Evolutionary conservation across 2,888 invertebrate species (phyloP), one percentile per base, ranked within the genome.

Genomic region (Argyresthia goedartella): DNA sequence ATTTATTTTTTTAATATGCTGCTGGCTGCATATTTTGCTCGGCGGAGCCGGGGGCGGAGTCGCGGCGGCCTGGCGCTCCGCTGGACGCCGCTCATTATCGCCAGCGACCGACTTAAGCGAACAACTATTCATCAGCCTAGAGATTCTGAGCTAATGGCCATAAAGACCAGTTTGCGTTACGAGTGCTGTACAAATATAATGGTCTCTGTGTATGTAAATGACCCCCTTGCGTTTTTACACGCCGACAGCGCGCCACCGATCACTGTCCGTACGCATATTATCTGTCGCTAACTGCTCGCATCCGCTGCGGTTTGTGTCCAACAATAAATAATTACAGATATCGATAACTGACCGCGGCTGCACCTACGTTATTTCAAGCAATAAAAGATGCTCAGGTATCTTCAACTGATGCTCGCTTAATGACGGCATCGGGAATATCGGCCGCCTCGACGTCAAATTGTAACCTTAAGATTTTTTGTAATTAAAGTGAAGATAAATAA

Each of bases 241-340:
- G 68, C 73, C 73, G 66, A 67, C 71, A 67, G 69, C 62, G 69
- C 62, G 66, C 73, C 71, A 73, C 76, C 68, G 75, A 77, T 76
- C 76, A 71, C 74, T 76, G 76, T 75, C 74, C 66, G 61, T 71
- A 69, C 69, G 68, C 73, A 76, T 74, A 81, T 81, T 81, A 76
- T 74, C 71, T 73, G 77, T 78, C 76, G 72, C 80, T 79, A 85
- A 82, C 76, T 67, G 73, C 84, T 79, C 66, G 67, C 77, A 82
- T 84, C 85, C 84, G 84, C 75, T 71, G 73, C 71, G 71, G 75
- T 71, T 74, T 69, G 71, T 63, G 60, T 54, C 70, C 71, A 76
- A 81, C 79, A 80, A 79, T 79, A 76, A 81, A 84, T 85, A 80
- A 84, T 82, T 81, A 81, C 74, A 62, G 70, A 76, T 76, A 79